Conservation (phyloP, 2,888 invertebrate genomes). For the Zootermopsis nevadensis region DNA sequence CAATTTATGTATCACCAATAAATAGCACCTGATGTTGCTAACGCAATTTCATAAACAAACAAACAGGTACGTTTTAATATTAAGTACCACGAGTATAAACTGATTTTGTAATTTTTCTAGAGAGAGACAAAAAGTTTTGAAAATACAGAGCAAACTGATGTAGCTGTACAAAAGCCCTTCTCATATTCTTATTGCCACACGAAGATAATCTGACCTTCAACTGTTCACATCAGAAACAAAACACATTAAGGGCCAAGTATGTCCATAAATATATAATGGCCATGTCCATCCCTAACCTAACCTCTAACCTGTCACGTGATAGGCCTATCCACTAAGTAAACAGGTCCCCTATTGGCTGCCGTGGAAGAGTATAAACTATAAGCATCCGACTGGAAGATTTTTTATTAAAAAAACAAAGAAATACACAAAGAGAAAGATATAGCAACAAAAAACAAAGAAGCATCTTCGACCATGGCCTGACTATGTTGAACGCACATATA, state of each 20-base stretch:
- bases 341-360: constrained; percentile 42
- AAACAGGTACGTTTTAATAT: too few species aligned
- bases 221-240: too few species aligned
- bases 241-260: background rate
- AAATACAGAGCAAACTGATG: too few species aligned
- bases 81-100: too few species aligned
- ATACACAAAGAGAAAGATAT: constrained; percentile 20
- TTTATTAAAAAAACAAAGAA: constrained; percentile 32
- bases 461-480: constrained; percentile 10
- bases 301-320: constrained; percentile 43
- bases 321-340: constrained; percentile 37
- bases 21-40: too few species aligned
- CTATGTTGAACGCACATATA: constrained; percentile 29
- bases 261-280: background rate
- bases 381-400: constrained; percentile 20
- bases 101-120: too few species aligned
- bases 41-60: too few species aligned
- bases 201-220: too few species aligned
- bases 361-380: constrained; percentile 38
- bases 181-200: too few species aligned
- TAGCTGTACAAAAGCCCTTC: too few species aligned
- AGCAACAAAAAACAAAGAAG: constrained; percentile 24
- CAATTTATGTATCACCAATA: too few species aligned
- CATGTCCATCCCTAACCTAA: constrained; percentile 30
- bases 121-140: too few species aligned